A percentile compares a stretch with the other conserved stretches of the same genome.
Conservation (phyloP, 92 coral and sea anemone species). For the Phenganax subtilis region DNA sequence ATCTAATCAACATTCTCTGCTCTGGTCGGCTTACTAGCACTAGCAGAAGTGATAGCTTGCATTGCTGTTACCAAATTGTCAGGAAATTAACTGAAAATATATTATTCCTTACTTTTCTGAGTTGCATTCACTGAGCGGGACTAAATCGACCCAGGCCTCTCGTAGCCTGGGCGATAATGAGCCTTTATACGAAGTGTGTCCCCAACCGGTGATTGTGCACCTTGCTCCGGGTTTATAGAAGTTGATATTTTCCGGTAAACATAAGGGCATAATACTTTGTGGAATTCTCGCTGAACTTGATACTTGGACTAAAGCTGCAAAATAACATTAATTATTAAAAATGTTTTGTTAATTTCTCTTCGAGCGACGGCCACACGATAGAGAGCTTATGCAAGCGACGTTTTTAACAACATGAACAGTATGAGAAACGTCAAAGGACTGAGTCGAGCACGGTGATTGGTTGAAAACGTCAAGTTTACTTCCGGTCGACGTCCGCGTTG, state of each 20-base stretch:
- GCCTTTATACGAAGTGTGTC: slow-evolving; percentile 83
- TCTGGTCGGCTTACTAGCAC: too few relatives aligned
- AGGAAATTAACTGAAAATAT: too few relatives aligned
- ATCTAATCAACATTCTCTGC: too few relatives aligned
- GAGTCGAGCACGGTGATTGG: too few relatives aligned
- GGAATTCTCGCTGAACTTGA: slow-evolving; percentile 57
- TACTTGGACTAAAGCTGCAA: slow-evolving; percentile 73
- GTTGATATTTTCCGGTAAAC: slow-evolving; percentile 62
- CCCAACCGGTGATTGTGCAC: slow-evolving; percentile 93
- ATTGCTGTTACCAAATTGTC: too few relatives aligned
- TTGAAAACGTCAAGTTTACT: too few relatives aligned
- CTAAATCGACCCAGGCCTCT: slow-evolving; percentile 90
- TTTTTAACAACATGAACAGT: too few relatives aligned
- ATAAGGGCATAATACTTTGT: slow-evolving; percentile 56
- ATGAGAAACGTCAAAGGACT: too few relatives aligned
- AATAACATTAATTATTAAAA: neutral
- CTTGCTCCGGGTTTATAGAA: slow-evolving; percentile 74
- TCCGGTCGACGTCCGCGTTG: too few relatives aligned
- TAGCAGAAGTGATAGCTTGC: too few relatives aligned
- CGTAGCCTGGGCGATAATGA: slow-evolving; percentile 62
- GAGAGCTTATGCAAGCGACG: too few relatives aligned
- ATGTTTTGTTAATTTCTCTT: too few relatives aligned
- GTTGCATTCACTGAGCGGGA: slow-evolving; percentile 70
- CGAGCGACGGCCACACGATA: neutral
- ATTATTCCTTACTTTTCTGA: slow-evolving; percentile 57